Percentiles rank a stretch among this genome's conserved stretches.
Conservation (phyloP, 1,140 invertebrate species). For the Dreissena rostriformis region DNA sequence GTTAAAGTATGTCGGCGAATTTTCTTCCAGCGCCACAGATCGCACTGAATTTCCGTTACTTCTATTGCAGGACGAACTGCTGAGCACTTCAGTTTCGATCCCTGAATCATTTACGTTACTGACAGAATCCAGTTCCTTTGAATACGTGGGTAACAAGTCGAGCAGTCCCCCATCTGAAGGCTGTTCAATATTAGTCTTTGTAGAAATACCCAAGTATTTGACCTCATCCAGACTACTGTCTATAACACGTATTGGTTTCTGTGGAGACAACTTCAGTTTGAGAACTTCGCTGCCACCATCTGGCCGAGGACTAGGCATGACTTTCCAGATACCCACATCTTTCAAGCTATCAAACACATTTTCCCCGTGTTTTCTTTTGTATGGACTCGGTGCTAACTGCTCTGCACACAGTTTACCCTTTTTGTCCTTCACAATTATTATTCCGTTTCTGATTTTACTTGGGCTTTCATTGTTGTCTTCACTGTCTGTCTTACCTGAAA, state of each 20-base stretch:
- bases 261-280: conserved; percentile 50
- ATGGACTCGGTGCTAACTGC: conserved; percentile 2
- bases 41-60: conserved; percentile 54
- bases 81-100: conserved; percentile 50
- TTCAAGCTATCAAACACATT: conserved; percentile 54
- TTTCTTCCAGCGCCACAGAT: conserved; percentile 41
- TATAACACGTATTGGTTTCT: conserved; percentile 27
- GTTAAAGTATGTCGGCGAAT: conserved; percentile 53
- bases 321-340: conserved; percentile 47
- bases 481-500: conserved; percentile 9
- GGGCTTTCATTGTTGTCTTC: conserved; percentile 8
- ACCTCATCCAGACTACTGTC: conserved; percentile 24
- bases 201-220: conserved; percentile 11
- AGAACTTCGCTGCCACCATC: conserved; percentile 38
- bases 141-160: conserved; percentile 30
- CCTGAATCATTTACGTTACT: conserved; percentile 56
- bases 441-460: conserved; percentile 36
- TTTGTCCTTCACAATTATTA: conserved; percentile 50
- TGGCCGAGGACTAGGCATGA: conserved; percentile 40
- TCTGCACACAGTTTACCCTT: conserved; percentile 37
- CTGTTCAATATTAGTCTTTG: conserved; percentile 8
- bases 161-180: conserved; percentile 14
- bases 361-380: conserved; percentile 36
- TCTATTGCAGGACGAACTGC: conserved; percentile 51
- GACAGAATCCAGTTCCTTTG: conserved; percentile 28